Evolutionary conservation across 2,797 vertebrate species (phyloP).

Genomic region (Phalloptychus januarius): DNA sequence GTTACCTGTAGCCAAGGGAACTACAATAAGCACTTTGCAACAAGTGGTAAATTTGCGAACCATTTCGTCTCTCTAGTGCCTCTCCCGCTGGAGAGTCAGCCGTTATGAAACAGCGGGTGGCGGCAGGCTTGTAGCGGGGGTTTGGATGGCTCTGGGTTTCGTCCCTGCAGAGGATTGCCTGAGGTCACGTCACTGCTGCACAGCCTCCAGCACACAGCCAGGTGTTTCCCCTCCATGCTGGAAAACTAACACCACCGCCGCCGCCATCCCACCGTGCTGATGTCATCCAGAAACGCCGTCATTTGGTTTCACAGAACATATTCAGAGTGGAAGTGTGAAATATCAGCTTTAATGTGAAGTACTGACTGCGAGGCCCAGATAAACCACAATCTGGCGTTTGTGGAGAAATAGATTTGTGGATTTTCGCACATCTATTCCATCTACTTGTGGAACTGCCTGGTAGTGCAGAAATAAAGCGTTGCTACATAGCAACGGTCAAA

Average conservation of each 20-base stretch:
- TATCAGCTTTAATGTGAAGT: conserved; percentile 7
- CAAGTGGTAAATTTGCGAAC: conserved; percentile 38
- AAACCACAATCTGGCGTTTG: conserved; percentile 31
- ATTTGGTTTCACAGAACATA: conserved; percentile 6
- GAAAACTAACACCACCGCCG: conserved; percentile 35
- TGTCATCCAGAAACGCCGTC: conserved; percentile 26
- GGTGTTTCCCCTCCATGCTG: conserved; percentile 54
- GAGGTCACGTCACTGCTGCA: conserved; percentile 9
- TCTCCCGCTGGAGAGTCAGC: conserved; percentile 44
- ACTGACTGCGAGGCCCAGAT: not conserved
- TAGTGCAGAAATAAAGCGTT: not conserved
- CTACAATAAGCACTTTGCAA: conserved; percentile 44
- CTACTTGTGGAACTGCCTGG: not conserved
- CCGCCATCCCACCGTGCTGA: conserved; percentile 13
- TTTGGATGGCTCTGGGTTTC: conserved; percentile 13
- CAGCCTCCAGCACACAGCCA: conserved; percentile 34
- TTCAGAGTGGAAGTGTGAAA: conserved; percentile 17
- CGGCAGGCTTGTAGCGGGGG: conserved; percentile 9
- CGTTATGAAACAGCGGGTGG: conserved; percentile 46
- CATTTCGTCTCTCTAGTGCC: conserved; percentile 29
- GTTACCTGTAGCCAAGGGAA: conserved; percentile 33
- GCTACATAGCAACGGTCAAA: not conserved
- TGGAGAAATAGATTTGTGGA: conserved; percentile 7
- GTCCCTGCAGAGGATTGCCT: not conserved
- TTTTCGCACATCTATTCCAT: conserved; percentile 20